These are phyloP conservation scores for Baccha elongata DNA, from an alignment of 2,888 invertebrate species.

Conservation along the genomic window DNA sequence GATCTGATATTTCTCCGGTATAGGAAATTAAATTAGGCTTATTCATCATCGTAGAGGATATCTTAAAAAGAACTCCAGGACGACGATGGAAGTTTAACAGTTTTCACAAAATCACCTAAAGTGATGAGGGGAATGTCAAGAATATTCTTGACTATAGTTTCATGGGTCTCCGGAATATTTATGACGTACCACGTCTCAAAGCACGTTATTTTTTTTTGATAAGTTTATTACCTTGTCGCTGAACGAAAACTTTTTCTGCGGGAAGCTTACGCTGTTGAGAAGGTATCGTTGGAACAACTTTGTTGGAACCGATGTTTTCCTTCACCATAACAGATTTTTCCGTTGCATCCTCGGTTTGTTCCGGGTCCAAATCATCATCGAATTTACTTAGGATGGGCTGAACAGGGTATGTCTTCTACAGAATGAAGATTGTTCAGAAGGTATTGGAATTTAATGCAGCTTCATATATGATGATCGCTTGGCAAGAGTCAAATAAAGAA, in stretches of 20 bases:
- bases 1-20: conserved; percentile 80
- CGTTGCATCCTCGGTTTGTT: conserved; percentile 21
- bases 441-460: too few relatives aligned
- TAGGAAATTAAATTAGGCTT: conserved; percentile 78
- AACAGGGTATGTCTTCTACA: conserved; percentile 78
- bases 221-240: conserved; percentile 80
- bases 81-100: conserved; percentile 78
- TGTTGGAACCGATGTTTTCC: conserved; percentile 62
- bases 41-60: conserved; percentile 76
- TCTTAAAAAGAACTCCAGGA: conserved; percentile 81
- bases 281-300: conserved; percentile 36
- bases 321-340: conserved; percentile 62
- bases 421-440: too few relatives aligned
- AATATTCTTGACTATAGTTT: conserved; percentile 77
- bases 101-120: conserved; percentile 79
- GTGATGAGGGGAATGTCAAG: conserved; percentile 80
- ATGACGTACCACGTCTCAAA: conserved; percentile 82
- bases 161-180: conserved; percentile 76
- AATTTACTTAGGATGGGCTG: conserved; percentile 78
- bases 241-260: conserved; percentile 79
- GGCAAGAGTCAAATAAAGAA: too few relatives aligned
- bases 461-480: too few relatives aligned
- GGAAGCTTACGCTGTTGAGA: conserved; percentile 75
- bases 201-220: conserved; percentile 82
- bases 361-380: conserved; percentile 53